Base-by-base conservation (phyloP, 1,140 invertebrate species). In the Apis laboriosa region DNA sequence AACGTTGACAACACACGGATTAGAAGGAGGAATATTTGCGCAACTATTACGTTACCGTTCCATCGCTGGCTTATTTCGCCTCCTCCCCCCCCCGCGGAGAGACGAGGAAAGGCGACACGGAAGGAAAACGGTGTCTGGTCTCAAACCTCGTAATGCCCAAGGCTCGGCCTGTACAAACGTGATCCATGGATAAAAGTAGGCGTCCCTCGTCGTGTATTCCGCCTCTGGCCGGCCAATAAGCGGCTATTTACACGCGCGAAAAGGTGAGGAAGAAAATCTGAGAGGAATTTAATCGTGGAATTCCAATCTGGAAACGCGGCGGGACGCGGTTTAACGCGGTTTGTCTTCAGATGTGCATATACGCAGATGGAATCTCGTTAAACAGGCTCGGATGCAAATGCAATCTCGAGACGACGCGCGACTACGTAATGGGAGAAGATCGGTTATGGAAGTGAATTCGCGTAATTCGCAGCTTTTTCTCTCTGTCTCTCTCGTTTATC, bases 41-140 rank as follows among this genome's bases (percentile, higher is more conserved):
- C 87, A 86, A 87, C 86, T 90, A 88, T 90, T 89, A 90, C 87
- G 82, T 91, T 90, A 86, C 87, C 34, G 83, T 88, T 80, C 75
- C 88, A 79, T 82, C 74, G 79, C 13, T 64, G 34, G 49, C 58
- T 61, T 66, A 71, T 53, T 67, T 73, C 58, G 56, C 24, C n/a
- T 34, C 51, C 51, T 12, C 28, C n/a, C 4, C n/a, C 4, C 1
- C 17, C 64, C 34, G 34, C 34, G 34, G 34, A 43, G 34, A 43
- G 78, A 75, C 17, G 15, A n/a, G 61, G 55, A 72, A 81, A 75
- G 72, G 43, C 49, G 64, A 53, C 58, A n/a, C 17, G 15, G 9
- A 49, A 56, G 11, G 24, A 34, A 71, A 73, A 74, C 53, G 51
- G 83, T 77, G 24, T 76, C 53, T n/a, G 73, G 21, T 77, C n/a